Base-by-base conservation (phyloP, 2,888 invertebrate species). In the Tiphia femorata region DNA sequence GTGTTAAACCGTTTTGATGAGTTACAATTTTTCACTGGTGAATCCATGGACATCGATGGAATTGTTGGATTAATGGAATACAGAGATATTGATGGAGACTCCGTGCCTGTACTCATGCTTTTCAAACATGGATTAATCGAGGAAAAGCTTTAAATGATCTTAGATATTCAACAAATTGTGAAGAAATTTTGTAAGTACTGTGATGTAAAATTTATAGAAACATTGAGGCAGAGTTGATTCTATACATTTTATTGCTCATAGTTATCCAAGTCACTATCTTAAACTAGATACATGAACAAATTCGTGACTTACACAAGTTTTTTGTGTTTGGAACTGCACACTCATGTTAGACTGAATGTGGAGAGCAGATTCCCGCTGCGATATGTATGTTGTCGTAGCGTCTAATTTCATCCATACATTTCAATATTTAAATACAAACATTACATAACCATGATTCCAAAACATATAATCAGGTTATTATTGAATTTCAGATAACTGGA, bases 41-140 rank as follows among this genome's bases (percentile, higher is more conserved):
- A 96, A 86, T 93, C 94, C 10, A 95, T 95, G 94, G 96, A 95
- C 78, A 91, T 92, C 62, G 97, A 97, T 70, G 97, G 95, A 70
- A 92, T 95, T 91, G 93, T 98, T n/a, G 95, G 92, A 60, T 88
- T 98, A 82, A 88, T 95, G 85, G 97, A 97, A 84, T 98, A 97
- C 85, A 91, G 96, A 82, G 96, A 96, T 61, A 90, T 94, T 58
- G 89, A 94, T 72, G 95, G 93, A 46, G 87, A 89, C 2, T 91
- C 91, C 68, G 88, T 92, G 47, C 97, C 98, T 46, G 91, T 96
- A 72, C 87, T 98, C 84, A 95, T 97, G 93, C 96, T 96, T 86
- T 96, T 96, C 87, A 97, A 97, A 86, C 97, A 97, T 77, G 98
- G 97, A 64, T 89, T 98, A 62, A 90, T 92, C 53, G 97, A 96